Conservation (phyloP, 1,140 invertebrate species). For the Atopsyche davidsoni region DNA sequence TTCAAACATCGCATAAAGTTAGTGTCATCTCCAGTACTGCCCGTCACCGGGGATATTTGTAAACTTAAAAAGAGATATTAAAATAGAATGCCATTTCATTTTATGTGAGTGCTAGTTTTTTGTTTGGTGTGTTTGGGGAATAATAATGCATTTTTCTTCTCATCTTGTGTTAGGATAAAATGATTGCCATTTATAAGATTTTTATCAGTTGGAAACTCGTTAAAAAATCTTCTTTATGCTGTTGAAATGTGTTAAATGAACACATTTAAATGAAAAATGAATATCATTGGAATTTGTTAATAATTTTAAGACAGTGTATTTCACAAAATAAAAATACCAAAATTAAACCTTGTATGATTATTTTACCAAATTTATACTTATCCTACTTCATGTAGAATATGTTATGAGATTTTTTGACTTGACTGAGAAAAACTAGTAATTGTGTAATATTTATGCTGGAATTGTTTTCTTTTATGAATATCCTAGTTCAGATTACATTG, state of each 20-base stretch:
- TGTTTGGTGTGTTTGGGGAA: constrained; percentile 17
- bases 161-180: not conserved
- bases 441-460: too few relatives aligned
- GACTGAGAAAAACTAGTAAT: too few relatives aligned
- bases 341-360: too few relatives aligned
- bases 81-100: constrained; percentile 27
- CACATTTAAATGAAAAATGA: constrained; percentile 9
- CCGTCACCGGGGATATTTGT: too few relatives aligned
- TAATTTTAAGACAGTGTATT: constrained; percentile 21
- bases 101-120: constrained; percentile 28
- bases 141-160: not conserved
- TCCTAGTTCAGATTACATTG: too few relatives aligned
- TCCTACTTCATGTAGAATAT: too few relatives aligned
- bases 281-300: constrained; percentile 21
- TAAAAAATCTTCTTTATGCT: constrained; percentile 13
- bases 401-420: too few relatives aligned
- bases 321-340: constrained; percentile 20
- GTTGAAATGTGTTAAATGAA: constrained; percentile 5
- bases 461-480: too few relatives aligned
- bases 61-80: too few relatives aligned
- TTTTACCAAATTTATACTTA: too few relatives aligned
- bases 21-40: too few relatives aligned
- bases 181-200: constrained; percentile 2
- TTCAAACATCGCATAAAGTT: too few relatives aligned
- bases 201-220: constrained; percentile 12